Conservation (phyloP, 2,888 invertebrate genomes). For the Meloe dianella region DNA sequence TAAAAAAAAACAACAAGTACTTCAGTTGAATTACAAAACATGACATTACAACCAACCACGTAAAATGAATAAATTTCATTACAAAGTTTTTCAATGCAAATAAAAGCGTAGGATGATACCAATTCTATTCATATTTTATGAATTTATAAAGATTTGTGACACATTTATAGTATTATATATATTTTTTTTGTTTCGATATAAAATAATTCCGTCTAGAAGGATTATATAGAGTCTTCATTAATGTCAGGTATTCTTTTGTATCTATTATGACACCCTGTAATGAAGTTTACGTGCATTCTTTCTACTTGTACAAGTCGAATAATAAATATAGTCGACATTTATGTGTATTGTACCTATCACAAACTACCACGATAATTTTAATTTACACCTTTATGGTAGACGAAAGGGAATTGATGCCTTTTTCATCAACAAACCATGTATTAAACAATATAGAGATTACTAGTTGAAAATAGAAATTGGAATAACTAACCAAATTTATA, state of each 20-base stretch:
- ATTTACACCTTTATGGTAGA: background rate
- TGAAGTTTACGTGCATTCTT: slow-evolving; percentile 11
- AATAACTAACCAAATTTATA: background rate
- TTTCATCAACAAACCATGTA: too few species aligned
- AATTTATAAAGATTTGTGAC: background rate
- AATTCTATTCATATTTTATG: slow-evolving; percentile 3
- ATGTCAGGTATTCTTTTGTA: background rate
- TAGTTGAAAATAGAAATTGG: background rate
- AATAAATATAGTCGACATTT: slow-evolving; percentile 15
- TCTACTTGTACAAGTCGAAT: background rate
- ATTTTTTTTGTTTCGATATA: background rate
- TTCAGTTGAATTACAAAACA: background rate
- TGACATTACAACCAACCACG: background rate
- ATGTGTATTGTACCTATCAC: slow-evolving; percentile 10
- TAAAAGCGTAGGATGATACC: slow-evolving; percentile 30
- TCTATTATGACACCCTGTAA: slow-evolving; percentile 18
- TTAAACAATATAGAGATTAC: background rate
- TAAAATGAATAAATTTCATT: too few species aligned
- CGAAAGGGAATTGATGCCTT: too few species aligned
- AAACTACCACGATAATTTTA: slow-evolving; percentile 10
- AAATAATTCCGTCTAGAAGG: background rate
- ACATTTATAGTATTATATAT: slow-evolving; percentile 11
- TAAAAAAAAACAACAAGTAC: background rate
- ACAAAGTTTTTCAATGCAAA: slow-evolving; percentile 20
- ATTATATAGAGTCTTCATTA: slow-evolving; percentile 16